Percentiles rank a stretch among this genome's conserved stretches.
These are phyloP conservation scores for Hypanus sabinus DNA, from an alignment of 2,113 vertebrate species.

Conservation along the genomic window DNA sequence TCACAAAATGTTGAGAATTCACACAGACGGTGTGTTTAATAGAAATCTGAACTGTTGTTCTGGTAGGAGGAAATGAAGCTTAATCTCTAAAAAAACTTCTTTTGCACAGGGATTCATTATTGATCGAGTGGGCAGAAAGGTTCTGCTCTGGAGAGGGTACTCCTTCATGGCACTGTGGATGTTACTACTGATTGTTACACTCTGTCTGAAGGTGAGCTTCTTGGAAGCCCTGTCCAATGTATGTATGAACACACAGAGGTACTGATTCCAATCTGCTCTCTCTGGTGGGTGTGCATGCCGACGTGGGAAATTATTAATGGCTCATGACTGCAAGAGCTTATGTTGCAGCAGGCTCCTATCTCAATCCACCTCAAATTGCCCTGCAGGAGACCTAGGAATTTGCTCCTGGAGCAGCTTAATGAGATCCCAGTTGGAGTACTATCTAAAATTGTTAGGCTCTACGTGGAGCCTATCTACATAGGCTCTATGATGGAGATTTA, in stretches of 20 bases:
- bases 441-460: background rate
- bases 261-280: background rate
- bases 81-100: background rate
- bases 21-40: background rate
- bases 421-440: background rate
- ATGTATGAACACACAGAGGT: background rate
- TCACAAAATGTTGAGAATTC: background rate
- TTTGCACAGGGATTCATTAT: conserved; percentile 58
- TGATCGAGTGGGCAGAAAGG: conserved; percentile 58
- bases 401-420: background rate
- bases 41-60: background rate
- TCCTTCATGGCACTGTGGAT: conserved; percentile 52
- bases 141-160: conserved; percentile 56
- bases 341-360: background rate
- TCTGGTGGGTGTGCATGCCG: background rate
- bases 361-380: background rate
- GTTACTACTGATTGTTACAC: conserved; percentile 58
- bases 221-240: background rate
- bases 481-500: background rate
- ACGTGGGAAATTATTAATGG: background rate
- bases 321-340: background rate
- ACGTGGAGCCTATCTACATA: too few species aligned
- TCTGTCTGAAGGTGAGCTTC: conserved; percentile 61
- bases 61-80: background rate
- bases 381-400: background rate